Evolutionary conservation across 2,113 vertebrate genomes (phyloP).

Genomic region (Neoarius graeffei): DNA sequence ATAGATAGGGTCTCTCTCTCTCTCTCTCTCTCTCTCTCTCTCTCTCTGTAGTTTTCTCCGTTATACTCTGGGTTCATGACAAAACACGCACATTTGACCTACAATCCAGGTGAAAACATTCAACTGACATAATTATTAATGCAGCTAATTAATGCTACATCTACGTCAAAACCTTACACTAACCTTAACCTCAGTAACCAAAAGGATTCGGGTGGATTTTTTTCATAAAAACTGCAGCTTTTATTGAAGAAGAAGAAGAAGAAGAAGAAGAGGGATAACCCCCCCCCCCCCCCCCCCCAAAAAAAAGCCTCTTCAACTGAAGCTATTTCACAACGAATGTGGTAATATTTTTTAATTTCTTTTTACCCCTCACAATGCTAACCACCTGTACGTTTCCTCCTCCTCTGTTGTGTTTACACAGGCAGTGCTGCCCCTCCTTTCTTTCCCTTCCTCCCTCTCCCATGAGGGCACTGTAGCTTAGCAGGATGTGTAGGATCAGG

Average conservation of each 20-base stretch:
- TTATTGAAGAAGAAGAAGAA: too few species aligned
- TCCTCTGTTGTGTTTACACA: slow-evolving; percentile 45
- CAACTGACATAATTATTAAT: neutral
- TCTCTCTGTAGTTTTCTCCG: too few species aligned
- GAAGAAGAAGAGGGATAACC: too few species aligned
- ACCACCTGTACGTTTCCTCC: slow-evolving; percentile 4
- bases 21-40: too few species aligned
- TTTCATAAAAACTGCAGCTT: too few species aligned
- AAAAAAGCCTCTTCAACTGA: too few species aligned
- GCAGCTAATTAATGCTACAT: neutral
- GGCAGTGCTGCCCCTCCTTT: neutral
- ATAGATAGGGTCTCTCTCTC: too few species aligned
- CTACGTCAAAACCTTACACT: neutral
- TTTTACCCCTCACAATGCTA: neutral
- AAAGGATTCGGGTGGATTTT: neutral
- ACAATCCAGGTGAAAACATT: neutral
- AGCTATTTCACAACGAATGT: slow-evolving; percentile 9
- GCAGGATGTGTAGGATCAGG: slow-evolving; percentile 43
- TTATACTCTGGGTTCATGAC: neutral
- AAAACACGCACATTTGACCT: neutral
- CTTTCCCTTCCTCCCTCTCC: slow-evolving; percentile 28
- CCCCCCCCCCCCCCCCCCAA: too few species aligned
- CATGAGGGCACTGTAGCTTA: slow-evolving; percentile 52
- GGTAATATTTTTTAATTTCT: slow-evolving; percentile 30
- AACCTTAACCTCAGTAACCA: neutral